phyloP scores from a whole-genome alignment of 2,888 invertebrate genomes.

The Crioceris asparagi region DNA sequence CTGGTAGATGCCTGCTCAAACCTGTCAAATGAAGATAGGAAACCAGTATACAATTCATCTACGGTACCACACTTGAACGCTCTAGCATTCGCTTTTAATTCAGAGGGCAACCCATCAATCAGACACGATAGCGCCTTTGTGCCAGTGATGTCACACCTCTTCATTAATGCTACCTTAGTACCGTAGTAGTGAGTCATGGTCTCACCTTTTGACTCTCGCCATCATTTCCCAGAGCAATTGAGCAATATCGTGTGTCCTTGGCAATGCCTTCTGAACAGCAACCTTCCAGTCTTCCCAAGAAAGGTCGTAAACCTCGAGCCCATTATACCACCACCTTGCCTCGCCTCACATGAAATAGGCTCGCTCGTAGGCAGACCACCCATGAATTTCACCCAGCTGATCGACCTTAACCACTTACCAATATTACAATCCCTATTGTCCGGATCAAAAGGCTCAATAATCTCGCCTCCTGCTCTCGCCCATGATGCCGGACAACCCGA shows the following conservation, averaged over 20 bases:
- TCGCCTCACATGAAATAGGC: conserved; percentile 14
- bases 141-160: conserved; percentile 15
- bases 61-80: conserved; percentile 10
- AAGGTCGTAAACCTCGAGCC: conserved; percentile 16
- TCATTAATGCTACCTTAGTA: conserved; percentile 18
- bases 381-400: conserved; percentile 13
- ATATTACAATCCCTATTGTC: conserved; percentile 14
- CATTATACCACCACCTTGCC: conserved; percentile 14
- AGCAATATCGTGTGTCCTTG: conserved; percentile 22
- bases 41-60: background rate
- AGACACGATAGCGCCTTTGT: conserved; percentile 14
- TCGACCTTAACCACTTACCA: conserved; percentile 17
- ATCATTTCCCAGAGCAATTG: conserved; percentile 24
- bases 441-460: conserved; percentile 13
- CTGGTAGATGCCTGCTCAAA: too few species aligned
- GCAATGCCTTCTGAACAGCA: conserved; percentile 16
- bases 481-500: too few species aligned
- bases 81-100: conserved; percentile 16
- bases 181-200: conserved; percentile 28
- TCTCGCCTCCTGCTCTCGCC: too few species aligned
- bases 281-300: conserved; percentile 26
- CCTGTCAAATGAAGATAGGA: background rate
- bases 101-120: conserved; percentile 17
- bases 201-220: conserved; percentile 19
- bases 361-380: conserved; percentile 14